Conservation (phyloP, 2,113 vertebrate species). For the Diadophis punctatus region DNA sequence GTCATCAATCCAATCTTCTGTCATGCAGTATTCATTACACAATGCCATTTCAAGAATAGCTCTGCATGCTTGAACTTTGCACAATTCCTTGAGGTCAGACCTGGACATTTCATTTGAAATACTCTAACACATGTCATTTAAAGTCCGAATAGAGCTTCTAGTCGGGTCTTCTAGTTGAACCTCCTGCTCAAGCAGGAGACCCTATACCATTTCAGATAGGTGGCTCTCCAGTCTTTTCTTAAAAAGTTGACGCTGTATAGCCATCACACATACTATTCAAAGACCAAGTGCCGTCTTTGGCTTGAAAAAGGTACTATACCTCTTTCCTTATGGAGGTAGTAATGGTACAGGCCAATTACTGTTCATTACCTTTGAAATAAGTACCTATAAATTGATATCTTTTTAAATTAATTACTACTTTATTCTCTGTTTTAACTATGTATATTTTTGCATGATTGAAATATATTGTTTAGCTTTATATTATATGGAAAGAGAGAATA, state of each 20-base stretch:
- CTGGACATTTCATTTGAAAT: not conserved
- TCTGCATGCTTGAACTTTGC: not conserved
- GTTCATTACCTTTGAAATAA: not conserved
- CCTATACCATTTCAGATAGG: no score
- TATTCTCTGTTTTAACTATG: not conserved
- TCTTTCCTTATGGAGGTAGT: not conserved
- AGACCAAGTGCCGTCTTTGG: not conserved
- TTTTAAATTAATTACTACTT: not conserved
- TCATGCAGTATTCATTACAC: not conserved
- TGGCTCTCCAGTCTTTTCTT: no score
- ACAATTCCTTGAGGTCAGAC: not conserved
- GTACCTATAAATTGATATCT: not conserved
- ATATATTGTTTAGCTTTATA: not conserved
- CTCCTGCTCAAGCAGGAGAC: no score
- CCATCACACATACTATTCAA: not conserved
- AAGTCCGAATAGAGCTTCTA: no score
- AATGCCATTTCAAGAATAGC: not conserved
- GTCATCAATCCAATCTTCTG: not conserved
- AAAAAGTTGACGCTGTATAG: no score
- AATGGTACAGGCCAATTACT: not conserved
- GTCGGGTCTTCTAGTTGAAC: no score
- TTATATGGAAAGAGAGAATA: not conserved
- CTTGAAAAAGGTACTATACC: not conserved
- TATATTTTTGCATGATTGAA: not conserved
- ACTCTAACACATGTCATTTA: not conserved